Evolutionary conservation across 1,140 invertebrate genomes (phyloP).

Genomic region (Leucophenga varia): DNA sequence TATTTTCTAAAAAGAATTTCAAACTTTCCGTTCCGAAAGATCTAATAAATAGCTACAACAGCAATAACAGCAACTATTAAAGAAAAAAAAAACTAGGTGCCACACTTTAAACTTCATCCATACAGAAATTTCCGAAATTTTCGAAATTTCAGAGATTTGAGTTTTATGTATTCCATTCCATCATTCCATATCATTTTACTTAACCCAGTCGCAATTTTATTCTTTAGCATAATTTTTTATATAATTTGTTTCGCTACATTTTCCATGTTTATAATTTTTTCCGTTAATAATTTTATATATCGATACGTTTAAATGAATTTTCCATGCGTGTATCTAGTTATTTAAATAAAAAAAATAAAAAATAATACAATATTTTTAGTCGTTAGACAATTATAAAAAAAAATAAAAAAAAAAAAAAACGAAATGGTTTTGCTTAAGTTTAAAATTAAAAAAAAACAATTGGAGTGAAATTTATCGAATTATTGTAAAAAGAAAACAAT

Average conservation of each 20-base stretch:
- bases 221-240: slow-evolving; percentile 7
- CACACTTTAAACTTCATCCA: too few relatives aligned
- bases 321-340: slow-evolving; percentile 55
- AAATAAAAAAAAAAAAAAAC: slow-evolving; percentile 26
- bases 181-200: slow-evolving; percentile 5
- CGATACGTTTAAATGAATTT: slow-evolving; percentile 47
- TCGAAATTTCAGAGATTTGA: too few relatives aligned
- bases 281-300: slow-evolving; percentile 28
- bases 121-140: background rate
- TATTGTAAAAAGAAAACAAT: slow-evolving; percentile 10
- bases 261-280: slow-evolving; percentile 4
- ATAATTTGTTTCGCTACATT: background rate
- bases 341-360: slow-evolving; percentile 46
- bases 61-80: too few relatives aligned
- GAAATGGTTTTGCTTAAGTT: background rate
- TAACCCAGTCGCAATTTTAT: slow-evolving; percentile 4
- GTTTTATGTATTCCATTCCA: slow-evolving; percentile 3
- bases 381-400: slow-evolving; percentile 51
- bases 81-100: too few relatives aligned
- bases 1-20: too few relatives aligned
- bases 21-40: too few relatives aligned
- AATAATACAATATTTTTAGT: slow-evolving; percentile 37
- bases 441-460: too few relatives aligned
- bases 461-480: too few relatives aligned
- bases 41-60: too few relatives aligned